Conservation (phyloP, 2,888 invertebrate genomes). For the Drosophila paramelanica region DNA sequence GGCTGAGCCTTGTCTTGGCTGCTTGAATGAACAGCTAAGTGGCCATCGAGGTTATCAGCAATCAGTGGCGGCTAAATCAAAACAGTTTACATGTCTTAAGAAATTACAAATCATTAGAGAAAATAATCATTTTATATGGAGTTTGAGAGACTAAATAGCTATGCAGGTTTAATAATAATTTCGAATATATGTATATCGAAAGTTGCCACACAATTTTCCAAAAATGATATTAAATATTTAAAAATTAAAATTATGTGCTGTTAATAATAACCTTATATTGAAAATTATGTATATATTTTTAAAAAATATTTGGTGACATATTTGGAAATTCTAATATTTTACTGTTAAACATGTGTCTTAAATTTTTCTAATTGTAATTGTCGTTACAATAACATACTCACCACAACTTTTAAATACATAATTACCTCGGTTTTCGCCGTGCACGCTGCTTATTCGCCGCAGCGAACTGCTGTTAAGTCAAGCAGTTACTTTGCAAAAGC, state of each 20-base stretch:
- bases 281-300: too few relatives aligned
- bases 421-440: background rate
- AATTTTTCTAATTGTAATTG: too few relatives aligned
- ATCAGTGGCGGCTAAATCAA: background rate
- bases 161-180: background rate
- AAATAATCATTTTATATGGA: background rate
- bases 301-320: too few relatives aligned
- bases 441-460: background rate
- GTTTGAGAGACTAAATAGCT: background rate
- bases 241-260: background rate
- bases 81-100: background rate
- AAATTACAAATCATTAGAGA: background rate
- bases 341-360: too few relatives aligned
- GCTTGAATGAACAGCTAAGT: background rate
- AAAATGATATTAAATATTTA: too few relatives aligned
- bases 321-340: too few relatives aligned
- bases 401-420: conserved; percentile 8
- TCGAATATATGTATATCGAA: too few relatives aligned
- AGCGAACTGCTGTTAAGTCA: conserved; percentile 5
- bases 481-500: background rate
- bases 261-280: too few relatives aligned
- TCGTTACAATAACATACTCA: background rate
- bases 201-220: too few relatives aligned
- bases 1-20: background rate
- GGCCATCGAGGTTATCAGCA: background rate